These are phyloP conservation scores for Falco columbarius DNA, from an alignment of 2,797 vertebrate genomes.

Conservation along the genomic window DNA sequence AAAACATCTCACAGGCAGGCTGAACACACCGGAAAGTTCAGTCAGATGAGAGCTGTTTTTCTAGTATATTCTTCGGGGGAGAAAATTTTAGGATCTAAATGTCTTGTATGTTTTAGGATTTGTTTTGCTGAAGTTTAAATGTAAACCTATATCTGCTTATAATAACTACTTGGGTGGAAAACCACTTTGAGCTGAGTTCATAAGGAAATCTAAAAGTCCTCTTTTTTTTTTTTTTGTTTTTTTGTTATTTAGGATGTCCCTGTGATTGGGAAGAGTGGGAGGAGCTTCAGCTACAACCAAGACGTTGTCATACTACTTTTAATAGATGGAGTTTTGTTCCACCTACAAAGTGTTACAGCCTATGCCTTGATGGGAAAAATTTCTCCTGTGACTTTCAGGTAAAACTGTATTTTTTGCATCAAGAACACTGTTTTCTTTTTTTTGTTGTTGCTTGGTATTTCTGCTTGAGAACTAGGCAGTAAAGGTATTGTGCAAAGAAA, in stretches of 20 bases:
- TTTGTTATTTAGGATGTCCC: conserved; percentile 83
- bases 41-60: background rate
- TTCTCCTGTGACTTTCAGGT: conserved; percentile 98
- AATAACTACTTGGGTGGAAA: background rate
- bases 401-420: background rate
- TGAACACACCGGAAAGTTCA: background rate
- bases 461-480: background rate
- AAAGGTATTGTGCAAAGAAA: background rate
- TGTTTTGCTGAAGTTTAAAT: background rate
- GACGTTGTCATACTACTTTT: conserved; percentile 88
- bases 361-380: conserved; percentile 96
- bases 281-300: conserved; percentile 84
- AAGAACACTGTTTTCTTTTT: background rate
- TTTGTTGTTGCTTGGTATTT: background rate
- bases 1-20: background rate
- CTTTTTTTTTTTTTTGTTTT: too few relatives aligned
- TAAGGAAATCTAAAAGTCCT: too few relatives aligned
- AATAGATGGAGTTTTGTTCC: conserved; percentile 90
- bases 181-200: background rate
- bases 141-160: background rate
- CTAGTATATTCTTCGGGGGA: background rate
- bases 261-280: conserved; percentile 81
- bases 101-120: background rate
- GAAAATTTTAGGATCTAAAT: background rate
- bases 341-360: conserved; percentile 94